Evolutionary conservation across 2,888 invertebrate species (phyloP), one percentile per base, ranked within the genome.

Genomic region (Halocaridina rubra): DNA sequence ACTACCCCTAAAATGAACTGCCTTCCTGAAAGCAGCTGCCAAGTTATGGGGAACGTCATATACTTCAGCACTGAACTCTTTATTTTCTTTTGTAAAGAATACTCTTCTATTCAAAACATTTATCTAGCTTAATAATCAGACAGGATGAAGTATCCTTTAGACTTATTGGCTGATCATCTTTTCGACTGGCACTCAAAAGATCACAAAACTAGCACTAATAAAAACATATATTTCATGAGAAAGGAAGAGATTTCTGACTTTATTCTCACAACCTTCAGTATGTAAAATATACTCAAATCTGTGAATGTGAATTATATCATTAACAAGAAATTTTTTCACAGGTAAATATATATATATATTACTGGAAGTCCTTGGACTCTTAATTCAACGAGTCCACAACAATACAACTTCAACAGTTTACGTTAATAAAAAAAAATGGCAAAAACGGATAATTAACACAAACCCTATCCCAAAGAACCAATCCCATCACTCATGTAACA

Each of bases 231-330:
- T 76, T 80, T 80, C 74, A 61, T 80, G 61, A 82, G 46, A 78
- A 32, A 72, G 78, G 69, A 78, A 33, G 59, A 72, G 77, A 77
- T 82, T 82, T 80, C 72, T 78, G 82, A 82, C 82, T 82, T 80
- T 33, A 74, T 82, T 78, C 72, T 78, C 78, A 82, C 82, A 82
- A 82, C 82, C 82, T 82, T 82, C 72, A 82, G 61, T 82, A 77
- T 78, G 32, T 33, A 74, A 59, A 81, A 16, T 27, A 71, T 80
- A 22, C 32, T 67, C 13, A 19, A 22, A 39, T 72, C 39, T 33
- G 33, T 72, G 22, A 33, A 72, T 22, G 16, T 72, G 39, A 27
- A 29, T n/a, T 39, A 74, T 29, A 22, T 74, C 30, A 10, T 24
- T 53, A 53, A 74, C 74, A 74, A 74, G 46, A 53, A 61, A n/a